Evolutionary conservation across 2,888 invertebrate species (phyloP), one percentile per base, ranked within the genome.

Genomic region (Chamaedrilus cognettii): DNA sequence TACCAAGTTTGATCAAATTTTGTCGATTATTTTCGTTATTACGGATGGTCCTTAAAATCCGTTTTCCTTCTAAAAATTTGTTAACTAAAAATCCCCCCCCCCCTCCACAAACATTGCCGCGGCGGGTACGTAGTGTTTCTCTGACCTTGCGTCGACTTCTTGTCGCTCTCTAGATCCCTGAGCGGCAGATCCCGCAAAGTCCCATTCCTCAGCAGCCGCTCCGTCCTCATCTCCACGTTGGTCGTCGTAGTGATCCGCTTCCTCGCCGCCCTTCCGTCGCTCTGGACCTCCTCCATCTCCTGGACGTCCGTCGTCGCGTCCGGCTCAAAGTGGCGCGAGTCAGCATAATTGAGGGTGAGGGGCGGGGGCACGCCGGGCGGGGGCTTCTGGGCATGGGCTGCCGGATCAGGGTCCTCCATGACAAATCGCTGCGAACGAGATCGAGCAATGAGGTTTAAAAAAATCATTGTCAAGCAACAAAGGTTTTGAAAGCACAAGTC

Each of bases 401-500:
- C n/a, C 2, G 59, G 62, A 35, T 74, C 73, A 26, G 72, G 74
- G 23, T 78, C 77, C 70, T 72, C 77, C 75, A 71, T 76, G 64
- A 67, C 74, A 65, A 73, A 72, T 66, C 69, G 60, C 64, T 52
- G 28, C 11, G 28, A 26, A 52, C 19, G 42, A 42, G 42, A 42
- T n/a, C n/a, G n/a, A n/a, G n/a, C n/a, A n/a, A n/a, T n/a, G n/a
- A n/a, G n/a, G n/a, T n/a, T n/a, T n/a, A n/a, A n/a, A n/a, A n/a
- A n/a, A n/a, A n/a, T n/a, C n/a, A n/a, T n/a, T n/a, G n/a, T n/a
- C n/a, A n/a, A n/a, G n/a, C n/a, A n/a, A n/a, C n/a, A n/a, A n/a
- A n/a, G n/a, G n/a, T n/a, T n/a, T n/a, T n/a, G n/a, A n/a, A n/a
- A n/a, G n/a, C n/a, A n/a, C n/a, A n/a, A n/a, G n/a, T n/a, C n/a